Percentiles rank a stretch among this genome's conserved stretches.
phyloP scores from a whole-genome alignment of 2,113 vertebrate genomes.

The Cyrtonyx montezumae region DNA sequence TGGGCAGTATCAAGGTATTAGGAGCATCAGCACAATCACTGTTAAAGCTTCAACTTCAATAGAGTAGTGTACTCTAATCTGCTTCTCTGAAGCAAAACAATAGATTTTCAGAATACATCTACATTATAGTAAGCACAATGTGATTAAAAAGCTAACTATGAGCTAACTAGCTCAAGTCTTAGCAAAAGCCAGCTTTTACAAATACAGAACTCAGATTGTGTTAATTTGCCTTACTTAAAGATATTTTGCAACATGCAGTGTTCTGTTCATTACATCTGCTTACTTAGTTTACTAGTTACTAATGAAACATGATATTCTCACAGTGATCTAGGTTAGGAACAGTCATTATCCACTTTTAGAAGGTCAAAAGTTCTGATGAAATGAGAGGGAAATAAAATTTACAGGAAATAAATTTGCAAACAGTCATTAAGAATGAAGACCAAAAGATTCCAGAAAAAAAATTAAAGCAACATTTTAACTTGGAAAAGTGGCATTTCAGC shows the following conservation, averaged over 20 bases:
- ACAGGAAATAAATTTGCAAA: background rate
- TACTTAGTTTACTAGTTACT: background rate
- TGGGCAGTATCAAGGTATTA: background rate
- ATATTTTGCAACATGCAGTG: background rate
- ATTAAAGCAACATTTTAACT: background rate
- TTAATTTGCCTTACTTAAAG: background rate
- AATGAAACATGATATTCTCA: background rate
- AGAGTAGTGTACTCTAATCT: background rate
- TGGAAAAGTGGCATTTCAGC: background rate
- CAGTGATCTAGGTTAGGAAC: background rate
- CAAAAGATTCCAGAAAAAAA: background rate
- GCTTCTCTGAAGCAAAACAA: background rate
- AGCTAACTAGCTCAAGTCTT: background rate
- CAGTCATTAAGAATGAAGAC: background rate
- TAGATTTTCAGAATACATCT: background rate
- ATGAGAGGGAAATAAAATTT: background rate
- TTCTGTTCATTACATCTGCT: background rate
- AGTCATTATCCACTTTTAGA: background rate
- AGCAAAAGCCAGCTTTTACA: background rate
- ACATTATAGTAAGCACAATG: background rate
- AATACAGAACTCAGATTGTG: background rate
- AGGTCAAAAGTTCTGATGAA: background rate
- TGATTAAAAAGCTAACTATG: background rate
- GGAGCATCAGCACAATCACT: background rate
- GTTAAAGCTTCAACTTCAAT: background rate